These are phyloP conservation scores for Silurus glanis DNA, from an alignment of 2,113 vertebrate genomes.

Conservation along the genomic window DNA sequence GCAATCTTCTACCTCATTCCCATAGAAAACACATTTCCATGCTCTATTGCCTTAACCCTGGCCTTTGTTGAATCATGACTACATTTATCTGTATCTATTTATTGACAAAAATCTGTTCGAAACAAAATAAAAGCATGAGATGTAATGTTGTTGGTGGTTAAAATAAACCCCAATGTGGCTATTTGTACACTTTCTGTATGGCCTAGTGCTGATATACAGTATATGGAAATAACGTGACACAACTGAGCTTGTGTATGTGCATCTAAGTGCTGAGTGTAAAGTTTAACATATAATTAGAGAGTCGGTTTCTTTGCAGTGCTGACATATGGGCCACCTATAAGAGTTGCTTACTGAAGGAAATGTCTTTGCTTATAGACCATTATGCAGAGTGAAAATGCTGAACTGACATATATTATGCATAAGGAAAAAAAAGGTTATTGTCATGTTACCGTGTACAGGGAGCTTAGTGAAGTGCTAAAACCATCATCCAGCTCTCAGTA, in stretches of 20 bases:
- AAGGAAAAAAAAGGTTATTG: slow-evolving; percentile 58
- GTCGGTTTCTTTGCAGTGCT: background rate
- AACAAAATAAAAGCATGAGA: background rate
- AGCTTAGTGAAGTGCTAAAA: slow-evolving; percentile 36
- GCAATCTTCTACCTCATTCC: slow-evolving; percentile 46
- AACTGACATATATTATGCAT: slow-evolving; percentile 65
- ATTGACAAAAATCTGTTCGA: background rate
- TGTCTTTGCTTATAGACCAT: slow-evolving; percentile 51
- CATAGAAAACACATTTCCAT: slow-evolving; percentile 9
- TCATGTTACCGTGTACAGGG: slow-evolving; percentile 36
- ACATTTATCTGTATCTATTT: background rate
- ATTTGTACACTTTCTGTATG: background rate
- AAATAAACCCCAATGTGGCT: background rate
- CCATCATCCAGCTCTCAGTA: slow-evolving; percentile 48
- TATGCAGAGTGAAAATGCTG: slow-evolving; percentile 61
- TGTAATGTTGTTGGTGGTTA: background rate
- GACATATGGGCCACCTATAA: slow-evolving; percentile 34
- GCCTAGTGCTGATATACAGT: no score
- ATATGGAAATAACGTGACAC: background rate
- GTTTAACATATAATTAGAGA: background rate
- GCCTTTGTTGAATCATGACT: background rate
- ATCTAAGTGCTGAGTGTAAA: background rate
- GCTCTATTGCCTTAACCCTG: slow-evolving; percentile 4
- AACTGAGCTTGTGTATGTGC: background rate
- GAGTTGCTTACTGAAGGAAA: slow-evolving; percentile 42